Conservation (phyloP, 2,113 vertebrate species). For the Dicentrarchus labrax region DNA sequence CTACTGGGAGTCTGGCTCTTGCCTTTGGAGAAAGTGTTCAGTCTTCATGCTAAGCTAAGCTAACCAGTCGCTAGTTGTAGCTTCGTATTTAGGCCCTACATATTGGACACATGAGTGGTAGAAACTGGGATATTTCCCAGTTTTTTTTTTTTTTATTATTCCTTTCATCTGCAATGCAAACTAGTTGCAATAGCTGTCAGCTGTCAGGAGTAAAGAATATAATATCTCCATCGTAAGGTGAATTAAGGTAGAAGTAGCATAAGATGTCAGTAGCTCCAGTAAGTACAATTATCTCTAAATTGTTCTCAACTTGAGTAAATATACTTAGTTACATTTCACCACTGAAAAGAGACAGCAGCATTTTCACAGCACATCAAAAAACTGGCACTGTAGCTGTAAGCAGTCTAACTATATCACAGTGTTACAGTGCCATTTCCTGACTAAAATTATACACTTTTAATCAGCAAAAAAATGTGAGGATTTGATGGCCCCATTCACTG, state of each 20-base stretch:
- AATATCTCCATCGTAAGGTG: neutral
- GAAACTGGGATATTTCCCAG: neutral
- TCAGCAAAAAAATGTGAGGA: conserved; percentile 5
- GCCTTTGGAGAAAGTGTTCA: neutral
- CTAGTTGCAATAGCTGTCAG: neutral
- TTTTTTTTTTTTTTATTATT: neutral
- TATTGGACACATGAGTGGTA: neutral
- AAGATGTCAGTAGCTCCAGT: neutral
- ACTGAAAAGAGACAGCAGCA: neutral
- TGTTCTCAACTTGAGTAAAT: neutral
- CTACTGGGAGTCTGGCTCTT: neutral
- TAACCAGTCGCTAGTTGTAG: too few species aligned
- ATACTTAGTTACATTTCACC: neutral
- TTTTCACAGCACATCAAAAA: neutral
- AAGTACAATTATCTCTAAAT: neutral
- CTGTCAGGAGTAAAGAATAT: neutral
- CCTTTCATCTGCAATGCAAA: neutral
- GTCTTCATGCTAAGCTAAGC: neutral
- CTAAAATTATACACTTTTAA: conserved; percentile 5
- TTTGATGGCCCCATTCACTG: conserved; percentile 31
- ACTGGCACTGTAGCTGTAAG: neutral
- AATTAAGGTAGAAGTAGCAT: neutral
- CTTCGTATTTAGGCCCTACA: neutral
- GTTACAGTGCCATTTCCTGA: neutral
- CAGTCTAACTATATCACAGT: neutral